Base-by-base conservation (phyloP, 1,140 invertebrate genomes). In the Apis cerana region DNA sequence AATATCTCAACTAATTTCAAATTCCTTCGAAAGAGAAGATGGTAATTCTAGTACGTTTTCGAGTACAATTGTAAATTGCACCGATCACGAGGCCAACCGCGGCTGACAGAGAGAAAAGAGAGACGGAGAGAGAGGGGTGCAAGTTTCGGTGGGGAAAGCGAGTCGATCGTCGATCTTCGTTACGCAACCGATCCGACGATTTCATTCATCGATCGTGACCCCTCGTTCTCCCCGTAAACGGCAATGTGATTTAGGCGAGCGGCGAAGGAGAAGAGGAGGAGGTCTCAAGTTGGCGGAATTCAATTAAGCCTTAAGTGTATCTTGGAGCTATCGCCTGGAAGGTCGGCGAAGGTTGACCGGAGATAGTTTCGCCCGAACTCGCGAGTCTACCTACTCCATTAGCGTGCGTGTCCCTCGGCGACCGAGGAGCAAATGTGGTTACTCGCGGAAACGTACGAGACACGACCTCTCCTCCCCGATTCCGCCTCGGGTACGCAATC, bases 261-360 rank as follows among this genome's bases (percentile, higher is more conserved):
- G 85, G 3, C 3, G 77, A 72, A 67, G 82, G 70, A 43, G 48
- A 59, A 54, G 67, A 68, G 62, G 77, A 77, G 79, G 75, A 33
- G 75, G 87, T 83, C 76, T 80, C 71, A 89, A 89, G 88, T 91
- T 91, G 72, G 86, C 83, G 87, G 85, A 91, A 91, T 91, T 91
- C 91, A 91, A 91, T 91, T 91, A 91, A 90, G 83, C 83, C 89
- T 90, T 90, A 89, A 91, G 89, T 90, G 91, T 91, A 87, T 91
- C 90, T 89, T 84, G 83, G 77, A 88, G 85, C 88, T 85, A 89
- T 89, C 87, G 80, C 78, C 67, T 43, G 64, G 72, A 27, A 86
- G 79, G 69, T 80, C 82, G 82, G 62, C 23, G 59, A 75, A 54
- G 33, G 33, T 43, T 88, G 86, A 89, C 83, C 75, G 27, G 59